Conservation (phyloP, 2,888 invertebrate genomes). For the Odontocerum albicorne region DNA sequence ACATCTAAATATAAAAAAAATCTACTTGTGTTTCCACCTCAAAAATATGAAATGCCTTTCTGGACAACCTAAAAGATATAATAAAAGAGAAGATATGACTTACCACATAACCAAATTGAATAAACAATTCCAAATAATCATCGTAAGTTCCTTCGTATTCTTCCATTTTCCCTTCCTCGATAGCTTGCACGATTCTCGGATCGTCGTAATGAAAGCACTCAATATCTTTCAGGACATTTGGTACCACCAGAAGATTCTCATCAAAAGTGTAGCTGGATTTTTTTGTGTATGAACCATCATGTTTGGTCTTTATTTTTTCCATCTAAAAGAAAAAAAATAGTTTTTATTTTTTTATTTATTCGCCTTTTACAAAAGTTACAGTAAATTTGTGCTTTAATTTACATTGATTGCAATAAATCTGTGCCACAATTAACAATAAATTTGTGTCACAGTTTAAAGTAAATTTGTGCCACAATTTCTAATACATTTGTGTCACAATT, state of each 20-base stretch:
- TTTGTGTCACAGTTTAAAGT: too few relatives aligned
- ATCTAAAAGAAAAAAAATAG: slow-evolving; percentile 19
- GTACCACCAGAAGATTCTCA: slow-evolving; percentile 27
- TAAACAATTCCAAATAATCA: slow-evolving; percentile 76
- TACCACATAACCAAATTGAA: slow-evolving; percentile 79
- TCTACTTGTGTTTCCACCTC: too few relatives aligned
- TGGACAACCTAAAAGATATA: background rate
- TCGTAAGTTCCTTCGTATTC: slow-evolving; percentile 74
- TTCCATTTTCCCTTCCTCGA: slow-evolving; percentile 65
- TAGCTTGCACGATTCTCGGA: slow-evolving; percentile 52
- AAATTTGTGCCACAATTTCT: too few relatives aligned
- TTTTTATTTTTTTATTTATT: slow-evolving; percentile 1
- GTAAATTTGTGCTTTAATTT: too few relatives aligned
- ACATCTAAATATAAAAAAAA: too few relatives aligned
- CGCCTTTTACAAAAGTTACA: too few relatives aligned
- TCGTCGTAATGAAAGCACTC: slow-evolving; percentile 50
- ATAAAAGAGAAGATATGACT: slow-evolving; percentile 19
- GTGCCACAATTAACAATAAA: too few relatives aligned
- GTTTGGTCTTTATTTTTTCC: slow-evolving; percentile 25
- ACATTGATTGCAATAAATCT: too few relatives aligned
- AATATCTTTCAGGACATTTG: slow-evolving; percentile 40
- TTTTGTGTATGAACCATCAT: slow-evolving; percentile 8
- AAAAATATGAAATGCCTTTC: too few relatives aligned
- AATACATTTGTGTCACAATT: too few relatives aligned
- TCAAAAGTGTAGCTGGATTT: slow-evolving; percentile 24